Evolutionary conservation across 2,797 vertebrate genomes (phyloP), one percentile per base, ranked within the genome.

Genomic region (Halcyon chelicuti): DNA sequence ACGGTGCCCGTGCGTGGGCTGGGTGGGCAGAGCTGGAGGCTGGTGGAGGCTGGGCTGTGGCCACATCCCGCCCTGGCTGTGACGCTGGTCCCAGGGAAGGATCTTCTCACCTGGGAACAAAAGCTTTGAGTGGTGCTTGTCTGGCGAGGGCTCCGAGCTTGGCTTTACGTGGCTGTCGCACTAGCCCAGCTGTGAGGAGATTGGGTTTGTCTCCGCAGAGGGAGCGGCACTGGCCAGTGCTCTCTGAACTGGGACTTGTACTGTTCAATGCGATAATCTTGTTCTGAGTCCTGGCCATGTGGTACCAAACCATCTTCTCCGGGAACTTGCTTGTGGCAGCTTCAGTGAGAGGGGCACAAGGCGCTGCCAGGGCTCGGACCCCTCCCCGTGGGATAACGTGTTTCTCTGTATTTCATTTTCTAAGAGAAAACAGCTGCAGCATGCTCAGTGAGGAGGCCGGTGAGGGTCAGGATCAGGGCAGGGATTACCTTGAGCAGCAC

Each of bases 231-330:
- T 62, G 75, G 79, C 94, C 29, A 61, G 18, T 5, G 37, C 21
- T 7, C 66, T 66, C 51, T 77, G 91, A 82, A 65, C 33, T 63
- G 86, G 90, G 88, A 66, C 73, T 86, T 93, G 74, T 40, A 75
- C 72, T 4, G 29, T 79, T 93, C 90, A 95, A 95, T 91, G 95
- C 15, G 66, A 94, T 92, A 77, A 90, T 88, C 96, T 96, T 28
- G 2, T 35, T 51, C 88, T 9, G 76, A 66, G 77, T 82, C 70
- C 88, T 57, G 88, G 49, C 22, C 57, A 5, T 42, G 31, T 51
- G n/a, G 65, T 10, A n/a, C n/a, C n/a, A 54, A 83, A 51, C 46
- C 9, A 1, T 13, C 15, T 54, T 25, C 35, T 40, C n/a, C 11
- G 4, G 37, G 44, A 51, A 5, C 29, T 40, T 17, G 42, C 15